Conservation (phyloP, 2,888 invertebrate genomes). For the Cecidostiba fungosa region DNA sequence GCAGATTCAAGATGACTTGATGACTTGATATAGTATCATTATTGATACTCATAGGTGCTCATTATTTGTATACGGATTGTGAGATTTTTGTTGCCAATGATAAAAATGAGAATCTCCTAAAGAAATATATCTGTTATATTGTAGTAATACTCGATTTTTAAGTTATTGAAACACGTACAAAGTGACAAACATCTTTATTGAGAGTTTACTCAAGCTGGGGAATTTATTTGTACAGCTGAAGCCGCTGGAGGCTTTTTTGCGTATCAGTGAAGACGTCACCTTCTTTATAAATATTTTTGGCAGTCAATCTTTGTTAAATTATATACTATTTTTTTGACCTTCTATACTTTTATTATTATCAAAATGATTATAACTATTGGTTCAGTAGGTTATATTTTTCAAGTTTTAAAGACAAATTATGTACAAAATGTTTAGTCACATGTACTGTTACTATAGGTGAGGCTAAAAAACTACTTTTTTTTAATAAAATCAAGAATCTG, state of each 20-base stretch:
- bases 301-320: neutral
- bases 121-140: neutral
- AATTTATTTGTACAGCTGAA: neutral
- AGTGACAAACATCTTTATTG: neutral
- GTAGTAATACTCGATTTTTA: neutral
- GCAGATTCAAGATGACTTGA: conserved; percentile 88
- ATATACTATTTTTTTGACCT: too few relatives aligned
- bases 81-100: neutral
- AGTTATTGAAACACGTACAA: neutral
- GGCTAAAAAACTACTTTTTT: too few relatives aligned
- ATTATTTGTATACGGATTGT: neutral
- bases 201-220: neutral
- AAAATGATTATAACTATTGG: too few relatives aligned
- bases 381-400: too few relatives aligned
- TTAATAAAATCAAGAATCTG: too few relatives aligned
- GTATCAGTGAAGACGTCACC: neutral
- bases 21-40: neutral
- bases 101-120: neutral
- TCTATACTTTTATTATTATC: too few relatives aligned
- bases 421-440: too few relatives aligned
- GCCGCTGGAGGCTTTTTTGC: neutral
- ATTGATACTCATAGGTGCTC: too few relatives aligned
- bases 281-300: neutral
- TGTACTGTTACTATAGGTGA: too few relatives aligned
- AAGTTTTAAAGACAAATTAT: too few relatives aligned